Evolutionary conservation across 2,113 vertebrate genomes (phyloP).

Genomic region (Pachycephala philippinensis): DNA sequence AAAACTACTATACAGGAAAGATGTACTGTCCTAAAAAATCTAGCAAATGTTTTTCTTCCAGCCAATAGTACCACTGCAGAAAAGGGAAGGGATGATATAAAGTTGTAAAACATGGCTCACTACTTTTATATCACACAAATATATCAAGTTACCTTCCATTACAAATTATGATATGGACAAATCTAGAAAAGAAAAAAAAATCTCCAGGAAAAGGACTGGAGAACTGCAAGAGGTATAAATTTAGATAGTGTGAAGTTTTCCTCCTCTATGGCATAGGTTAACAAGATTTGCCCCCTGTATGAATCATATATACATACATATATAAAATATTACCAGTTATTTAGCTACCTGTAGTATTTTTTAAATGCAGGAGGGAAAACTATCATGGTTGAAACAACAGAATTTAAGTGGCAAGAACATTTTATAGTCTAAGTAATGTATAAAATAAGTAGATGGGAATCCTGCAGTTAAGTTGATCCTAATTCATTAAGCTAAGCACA

Average conservation of each 20-base stretch:
- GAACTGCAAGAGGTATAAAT: slow-evolving; percentile 69
- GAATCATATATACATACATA: slow-evolving; percentile 81
- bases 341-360: slow-evolving; percentile 61
- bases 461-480: slow-evolving; percentile 38
- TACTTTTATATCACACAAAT: slow-evolving; percentile 89
- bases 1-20: slow-evolving; percentile 71
- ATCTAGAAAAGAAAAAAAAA: slow-evolving; percentile 62
- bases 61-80: slow-evolving; percentile 82
- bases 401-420: slow-evolving; percentile 56
- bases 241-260: slow-evolving; percentile 70
- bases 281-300: slow-evolving; percentile 64
- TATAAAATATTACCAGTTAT: slow-evolving; percentile 66
- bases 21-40: slow-evolving; percentile 65
- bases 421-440: slow-evolving; percentile 38
- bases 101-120: slow-evolving; percentile 76
- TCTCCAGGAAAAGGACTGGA: slow-evolving; percentile 64
- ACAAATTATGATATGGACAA: slow-evolving; percentile 75
- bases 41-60: slow-evolving; percentile 70
- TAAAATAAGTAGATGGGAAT: slow-evolving; percentile 43
- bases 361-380: slow-evolving; percentile 63
- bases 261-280: slow-evolving; percentile 66
- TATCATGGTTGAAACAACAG: slow-evolving; percentile 41
- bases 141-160: slow-evolving; percentile 69
- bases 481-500: slow-evolving; percentile 35
- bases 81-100: slow-evolving; percentile 74